Conservation (phyloP, 2,113 vertebrate genomes). For the Chloebia gouldiae region DNA sequence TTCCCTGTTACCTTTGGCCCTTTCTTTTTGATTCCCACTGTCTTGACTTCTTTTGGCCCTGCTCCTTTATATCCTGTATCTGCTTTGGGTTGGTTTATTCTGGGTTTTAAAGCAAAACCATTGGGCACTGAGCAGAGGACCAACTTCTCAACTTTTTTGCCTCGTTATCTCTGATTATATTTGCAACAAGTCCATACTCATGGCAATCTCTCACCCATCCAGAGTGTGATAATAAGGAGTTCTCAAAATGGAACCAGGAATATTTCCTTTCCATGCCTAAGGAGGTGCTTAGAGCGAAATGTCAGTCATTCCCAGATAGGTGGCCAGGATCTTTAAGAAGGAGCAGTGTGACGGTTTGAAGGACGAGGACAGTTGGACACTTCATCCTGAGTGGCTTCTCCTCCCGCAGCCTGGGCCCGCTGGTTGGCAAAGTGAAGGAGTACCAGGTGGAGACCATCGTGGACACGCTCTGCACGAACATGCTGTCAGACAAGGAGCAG, state of each 20-base stretch:
- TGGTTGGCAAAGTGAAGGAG: slow-evolving; percentile 95
- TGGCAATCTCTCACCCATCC: neutral
- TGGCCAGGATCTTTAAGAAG: neutral
- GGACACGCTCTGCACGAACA: slow-evolving; percentile 90
- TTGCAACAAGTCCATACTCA: neutral
- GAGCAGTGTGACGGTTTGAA: neutral
- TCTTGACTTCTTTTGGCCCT: neutral
- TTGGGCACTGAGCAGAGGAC: neutral
- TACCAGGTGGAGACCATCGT: slow-evolving; percentile 95
- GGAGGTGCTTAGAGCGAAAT: neutral
- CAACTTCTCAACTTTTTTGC: neutral
- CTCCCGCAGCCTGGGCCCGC: slow-evolving; percentile 83
- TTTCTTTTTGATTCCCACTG: neutral
- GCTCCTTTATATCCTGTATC: neutral
- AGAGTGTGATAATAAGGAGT: neutral
- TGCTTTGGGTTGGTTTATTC: neutral
- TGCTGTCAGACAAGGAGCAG: slow-evolving; percentile 92
- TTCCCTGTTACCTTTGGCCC: neutral
- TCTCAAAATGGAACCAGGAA: neutral
- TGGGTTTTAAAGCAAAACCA: neutral
- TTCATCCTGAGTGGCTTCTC: neutral
- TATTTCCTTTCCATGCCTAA: neutral
- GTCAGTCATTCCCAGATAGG: neutral
- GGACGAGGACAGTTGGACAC: neutral
- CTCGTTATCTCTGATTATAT: neutral